phyloP scores from a whole-genome alignment of 2,888 invertebrate genomes.

The Megaustenia siamemsis region DNA sequence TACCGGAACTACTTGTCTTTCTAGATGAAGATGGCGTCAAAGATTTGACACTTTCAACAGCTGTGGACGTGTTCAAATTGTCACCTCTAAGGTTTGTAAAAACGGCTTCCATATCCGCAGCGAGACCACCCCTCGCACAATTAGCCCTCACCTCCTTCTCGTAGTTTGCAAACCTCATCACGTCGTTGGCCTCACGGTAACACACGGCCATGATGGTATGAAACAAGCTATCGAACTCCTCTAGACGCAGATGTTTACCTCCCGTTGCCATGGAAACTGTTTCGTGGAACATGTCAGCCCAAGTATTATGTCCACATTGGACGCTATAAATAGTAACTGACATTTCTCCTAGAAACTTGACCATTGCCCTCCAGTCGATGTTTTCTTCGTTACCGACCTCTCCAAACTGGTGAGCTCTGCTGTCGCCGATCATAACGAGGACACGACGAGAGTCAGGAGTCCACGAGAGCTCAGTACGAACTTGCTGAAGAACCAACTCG shows the following conservation, averaged over 20 bases:
- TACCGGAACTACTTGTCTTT: not conserved
- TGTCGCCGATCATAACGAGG: constrained; percentile 76
- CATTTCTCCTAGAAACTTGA: constrained; percentile 58
- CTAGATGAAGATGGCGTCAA: not conserved
- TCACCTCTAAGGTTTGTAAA: constrained; percentile 63
- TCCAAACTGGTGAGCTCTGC: constrained; percentile 71
- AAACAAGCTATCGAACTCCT: constrained; percentile 71
- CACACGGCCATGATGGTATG: constrained; percentile 77
- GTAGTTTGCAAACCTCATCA: constrained; percentile 54
- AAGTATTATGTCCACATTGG: constrained; percentile 34
- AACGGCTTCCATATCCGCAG: constrained; percentile 65
- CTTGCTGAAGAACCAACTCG: constrained; percentile 72
- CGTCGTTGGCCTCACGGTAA: constrained; percentile 67
- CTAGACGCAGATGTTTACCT: constrained; percentile 71
- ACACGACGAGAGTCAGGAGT: constrained; percentile 66
- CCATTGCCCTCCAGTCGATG: constrained; percentile 73
- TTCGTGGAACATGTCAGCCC: constrained; percentile 64
- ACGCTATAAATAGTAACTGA: constrained; percentile 54
- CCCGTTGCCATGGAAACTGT: constrained; percentile 66
- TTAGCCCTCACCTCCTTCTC: constrained; percentile 67
- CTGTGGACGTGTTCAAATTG: not conserved
- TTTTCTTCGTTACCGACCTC: constrained; percentile 65
- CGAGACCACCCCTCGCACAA: constrained; percentile 59
- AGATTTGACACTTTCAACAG: not conserved
- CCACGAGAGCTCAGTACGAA: constrained; percentile 72